Base-by-base conservation (phyloP, 2,888 invertebrate species). In the Zaprionus bogoriensis region DNA sequence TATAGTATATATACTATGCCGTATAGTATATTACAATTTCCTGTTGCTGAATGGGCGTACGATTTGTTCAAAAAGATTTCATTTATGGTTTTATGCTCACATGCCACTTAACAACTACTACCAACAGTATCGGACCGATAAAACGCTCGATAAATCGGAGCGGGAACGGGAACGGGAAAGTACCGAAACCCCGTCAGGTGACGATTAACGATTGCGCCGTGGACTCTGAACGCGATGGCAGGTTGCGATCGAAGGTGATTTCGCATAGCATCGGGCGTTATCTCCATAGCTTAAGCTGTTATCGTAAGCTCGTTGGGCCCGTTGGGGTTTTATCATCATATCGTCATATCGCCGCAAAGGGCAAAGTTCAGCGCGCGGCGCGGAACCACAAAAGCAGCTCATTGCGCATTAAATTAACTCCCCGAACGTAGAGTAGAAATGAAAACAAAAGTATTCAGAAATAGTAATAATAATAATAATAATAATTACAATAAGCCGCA, bases 101-200 rank as follows among this genome's bases (percentile, higher is more conserved):
- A 77, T 74, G 85, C 80, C 85, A 81, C 86, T 81, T 82, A 87
- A 81, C 82, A 87, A 84, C 64, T 85, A 81, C 80, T 86, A 79
- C 76, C 64, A 68, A 44, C 59, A 58, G 27, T 50, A 51, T 36
- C 19, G n/a, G 38, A 39, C 25, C 27, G 58, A 66, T 58, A 20
- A 47, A 19, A 20, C 4, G 4, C 14, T 25, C 25, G n/a, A 9
- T 17, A 36, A 47, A 32, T 7, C 19, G 41, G n/a, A n/a, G n/a
- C n/a, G n/a, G n/a, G n/a, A 54, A 42, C 7, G 30, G 38, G 28
- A 46, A 12, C 36, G 41, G n/a, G n/a, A n/a, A n/a, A n/a, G n/a
- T n/a, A n/a, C n/a, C n/a, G n/a, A n/a, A n/a, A 22, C 12, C n/a
- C 41, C n/a, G 41, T 41, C 41, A 41, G 22, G 41, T 41, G 41